These are phyloP conservation scores for Lasioglossum villosulum DNA, from an alignment of 2,888 invertebrate species.

Conservation along the genomic window DNA sequence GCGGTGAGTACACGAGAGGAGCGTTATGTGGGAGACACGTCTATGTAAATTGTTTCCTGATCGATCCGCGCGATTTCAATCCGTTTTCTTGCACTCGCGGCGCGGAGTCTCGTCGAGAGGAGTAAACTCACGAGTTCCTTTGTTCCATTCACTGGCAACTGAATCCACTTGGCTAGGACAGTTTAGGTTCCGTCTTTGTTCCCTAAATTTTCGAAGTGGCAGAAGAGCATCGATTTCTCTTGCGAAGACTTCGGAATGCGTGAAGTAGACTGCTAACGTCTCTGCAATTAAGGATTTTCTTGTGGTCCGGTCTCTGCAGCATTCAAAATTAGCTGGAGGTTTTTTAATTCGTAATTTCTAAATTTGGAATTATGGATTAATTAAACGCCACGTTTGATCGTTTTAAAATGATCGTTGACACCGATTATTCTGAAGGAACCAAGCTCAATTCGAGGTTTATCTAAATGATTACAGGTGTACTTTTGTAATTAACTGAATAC, in stretches of 20 bases:
- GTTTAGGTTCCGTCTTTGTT: background rate
- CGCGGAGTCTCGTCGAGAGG: slow-evolving; percentile 25
- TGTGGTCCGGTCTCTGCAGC: background rate
- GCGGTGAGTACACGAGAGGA: slow-evolving; percentile 1
- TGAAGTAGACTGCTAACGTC: background rate
- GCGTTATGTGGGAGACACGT: slow-evolving; percentile 34
- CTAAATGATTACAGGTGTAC: background rate
- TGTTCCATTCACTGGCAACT: slow-evolving; percentile 14
- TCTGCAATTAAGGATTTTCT: background rate
- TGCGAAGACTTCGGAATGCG: background rate
- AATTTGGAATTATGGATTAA: background rate
- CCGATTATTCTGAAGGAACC: no score
- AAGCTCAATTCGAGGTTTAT: background rate
- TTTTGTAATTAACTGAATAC: background rate
- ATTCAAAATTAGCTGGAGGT: background rate
- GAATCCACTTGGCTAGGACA: background rate
- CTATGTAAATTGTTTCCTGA: slow-evolving; percentile 69
- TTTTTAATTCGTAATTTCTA: background rate
- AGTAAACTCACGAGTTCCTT: slow-evolving; percentile 36
- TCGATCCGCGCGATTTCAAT: slow-evolving; percentile 64
- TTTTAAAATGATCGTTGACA: background rate
- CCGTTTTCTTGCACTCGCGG: slow-evolving; percentile 34
- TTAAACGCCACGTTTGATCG: background rate
- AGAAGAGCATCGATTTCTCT: background rate
- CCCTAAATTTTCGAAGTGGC: slow-evolving; percentile 16